Conservation (phyloP, 2,888 invertebrate genomes). For the Cantharis flavilabris region DNA sequence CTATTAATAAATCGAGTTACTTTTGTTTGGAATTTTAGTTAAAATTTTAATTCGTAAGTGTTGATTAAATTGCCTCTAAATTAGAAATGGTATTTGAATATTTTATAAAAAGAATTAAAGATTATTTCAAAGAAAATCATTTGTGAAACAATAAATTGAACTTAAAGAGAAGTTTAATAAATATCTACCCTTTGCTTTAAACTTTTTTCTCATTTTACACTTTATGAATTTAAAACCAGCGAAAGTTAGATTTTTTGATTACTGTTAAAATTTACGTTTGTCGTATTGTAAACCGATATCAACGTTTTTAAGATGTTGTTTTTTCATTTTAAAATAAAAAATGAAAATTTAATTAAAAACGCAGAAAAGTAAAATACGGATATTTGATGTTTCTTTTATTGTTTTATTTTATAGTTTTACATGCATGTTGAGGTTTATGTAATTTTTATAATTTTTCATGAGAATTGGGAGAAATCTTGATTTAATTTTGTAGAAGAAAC, state of each 20-base stretch:
- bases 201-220: conserved; percentile 22
- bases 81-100: not conserved
- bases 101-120: not conserved
- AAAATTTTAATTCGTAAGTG: not conserved
- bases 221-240: conserved; percentile 20
- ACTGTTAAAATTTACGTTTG: conserved; percentile 13
- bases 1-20: not conserved
- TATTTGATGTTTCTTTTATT: not conserved
- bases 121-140: not conserved
- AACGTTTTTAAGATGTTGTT: not conserved
- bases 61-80: not conserved
- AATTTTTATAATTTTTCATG: not conserved
- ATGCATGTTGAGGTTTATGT: not conserved
- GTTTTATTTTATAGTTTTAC: not conserved
- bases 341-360: not conserved
- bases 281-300: not conserved
- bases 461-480: not conserved
- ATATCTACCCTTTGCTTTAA: conserved; percentile 6
- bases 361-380: not conserved
- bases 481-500: not conserved
- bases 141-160: conserved; percentile 2
- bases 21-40: not conserved
- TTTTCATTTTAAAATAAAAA: not conserved
- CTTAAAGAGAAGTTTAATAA: not conserved
- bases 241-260: conserved; percentile 16